Evolutionary conservation across 2,888 invertebrate genomes (phyloP), one percentile per base, ranked within the genome.

Genomic region (Eretmocerus hayati): DNA sequence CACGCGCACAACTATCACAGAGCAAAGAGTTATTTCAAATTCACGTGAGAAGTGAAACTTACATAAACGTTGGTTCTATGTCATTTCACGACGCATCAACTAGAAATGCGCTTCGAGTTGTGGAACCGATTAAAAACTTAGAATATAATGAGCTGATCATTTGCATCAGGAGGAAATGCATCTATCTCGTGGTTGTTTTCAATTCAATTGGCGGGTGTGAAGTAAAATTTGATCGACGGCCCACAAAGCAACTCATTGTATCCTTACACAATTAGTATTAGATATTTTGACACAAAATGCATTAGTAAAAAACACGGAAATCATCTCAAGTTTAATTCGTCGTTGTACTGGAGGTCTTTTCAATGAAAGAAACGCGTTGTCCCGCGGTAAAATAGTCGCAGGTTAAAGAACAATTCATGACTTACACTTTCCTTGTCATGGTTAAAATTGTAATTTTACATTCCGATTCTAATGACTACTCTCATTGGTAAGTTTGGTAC

Each of bases 1-100:
- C 69, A 70, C 67, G 63, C 66, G 68, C 69, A 70, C 69, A 69
- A 67, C 65, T 68, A 70, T 70, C 69, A 60, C 67, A 62, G 69
- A 66, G 64, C 69, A 65, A 68, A 64, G 68, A 69, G 69, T 70
- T 70, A 70, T 70, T 69, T 65, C 69, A 69, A 62, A 60, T 55
- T 57, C 53, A 42, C 2, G 44, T 26, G 22, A 33, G 21, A 32
- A 30, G 21, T 31, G 31, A 11, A 36, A 35, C 8, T 13, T 33
- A n/a, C 4, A 43, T 15, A 43, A 43, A 13, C 20, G 13, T 11
- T 30, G 23, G n/a, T 26, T n/a, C n/a, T n/a, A n/a, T n/a, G n/a
- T n/a, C n/a, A n/a, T n/a, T n/a, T n/a, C n/a, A n/a, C n/a, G n/a
- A n/a, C n/a, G n/a, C n/a, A n/a, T n/a, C n/a, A n/a, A n/a, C n/a